Evolutionary conservation across 2,888 invertebrate genomes (phyloP).

Genomic region (Andrena dorsata): DNA sequence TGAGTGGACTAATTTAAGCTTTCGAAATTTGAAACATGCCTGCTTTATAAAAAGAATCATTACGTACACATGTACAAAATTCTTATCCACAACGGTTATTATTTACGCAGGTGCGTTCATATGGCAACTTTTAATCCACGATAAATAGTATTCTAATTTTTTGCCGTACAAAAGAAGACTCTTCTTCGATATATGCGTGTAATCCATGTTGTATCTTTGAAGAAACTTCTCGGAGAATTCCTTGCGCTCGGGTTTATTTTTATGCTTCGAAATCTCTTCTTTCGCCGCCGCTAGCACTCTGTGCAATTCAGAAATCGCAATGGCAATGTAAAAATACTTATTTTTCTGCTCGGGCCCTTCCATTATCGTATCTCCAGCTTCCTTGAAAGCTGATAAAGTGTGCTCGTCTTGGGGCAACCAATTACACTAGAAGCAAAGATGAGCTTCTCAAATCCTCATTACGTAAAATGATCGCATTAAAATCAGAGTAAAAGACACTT

Average conservation of each 20-base stretch:
- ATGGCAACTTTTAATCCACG: constrained; percentile 86
- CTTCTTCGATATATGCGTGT: constrained; percentile 86
- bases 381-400: constrained; percentile 87
- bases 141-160: constrained; percentile 91
- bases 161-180: constrained; percentile 87
- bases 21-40: no score
- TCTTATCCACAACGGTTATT: constrained; percentile 5
- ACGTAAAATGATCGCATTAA: neutral
- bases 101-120: constrained; percentile 6
- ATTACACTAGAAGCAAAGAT: constrained; percentile 85
- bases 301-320: constrained; percentile 90
- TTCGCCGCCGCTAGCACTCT: constrained; percentile 86
- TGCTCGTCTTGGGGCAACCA: constrained; percentile 87
- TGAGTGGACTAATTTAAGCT: no score
- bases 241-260: constrained; percentile 72
- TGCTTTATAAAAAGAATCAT: no score
- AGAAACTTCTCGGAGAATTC: constrained; percentile 87
- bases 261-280: constrained; percentile 66
- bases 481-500: constrained; percentile 60
- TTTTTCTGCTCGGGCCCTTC: constrained; percentile 87
- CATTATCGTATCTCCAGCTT: constrained; percentile 88
- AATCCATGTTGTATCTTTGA: constrained; percentile 85
- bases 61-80: neutral
- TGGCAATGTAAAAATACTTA: constrained; percentile 87
- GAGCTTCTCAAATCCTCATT: neutral